These are phyloP conservation scores for Oegoconia quadripuncta DNA, from an alignment of 2,888 invertebrate genomes.

Conservation along the genomic window DNA sequence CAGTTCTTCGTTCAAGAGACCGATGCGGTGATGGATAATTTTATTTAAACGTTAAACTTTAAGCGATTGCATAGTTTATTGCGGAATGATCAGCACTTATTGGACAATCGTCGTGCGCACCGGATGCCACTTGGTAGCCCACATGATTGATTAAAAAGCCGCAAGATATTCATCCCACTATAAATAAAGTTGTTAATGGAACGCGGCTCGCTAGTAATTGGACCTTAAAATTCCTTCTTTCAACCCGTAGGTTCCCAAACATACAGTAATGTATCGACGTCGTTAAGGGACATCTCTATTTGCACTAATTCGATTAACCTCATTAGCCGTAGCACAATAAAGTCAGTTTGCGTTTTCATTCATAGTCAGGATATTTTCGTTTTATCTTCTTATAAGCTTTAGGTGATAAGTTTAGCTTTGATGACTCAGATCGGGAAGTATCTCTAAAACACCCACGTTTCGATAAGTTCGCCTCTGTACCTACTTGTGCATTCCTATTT, in stretches of 20 bases:
- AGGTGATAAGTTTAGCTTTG: no score
- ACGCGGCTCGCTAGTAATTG: constrained; percentile 62
- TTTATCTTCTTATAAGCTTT: no score
- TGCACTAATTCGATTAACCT: no score
- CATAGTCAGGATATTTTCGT: no score
- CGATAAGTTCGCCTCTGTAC: no score
- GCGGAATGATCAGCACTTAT: constrained; percentile 43
- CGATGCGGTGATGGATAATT: constrained; percentile 22
- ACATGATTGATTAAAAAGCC: constrained; percentile 73
- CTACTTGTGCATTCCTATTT: no score
- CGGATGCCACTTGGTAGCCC: constrained; percentile 55
- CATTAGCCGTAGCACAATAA: no score
- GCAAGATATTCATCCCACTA: constrained; percentile 66
- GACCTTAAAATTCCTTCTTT: constrained; percentile 61
- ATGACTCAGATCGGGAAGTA: no score
- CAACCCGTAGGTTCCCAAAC: constrained; percentile 39
- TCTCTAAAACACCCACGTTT: no score
- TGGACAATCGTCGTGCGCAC: constrained; percentile 50
- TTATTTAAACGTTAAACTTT: constrained; percentile 26
- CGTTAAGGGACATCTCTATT: no score
- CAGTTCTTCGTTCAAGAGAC: constrained; percentile 19
- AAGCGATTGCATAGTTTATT: constrained; percentile 29
- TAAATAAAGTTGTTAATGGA: constrained; percentile 73
- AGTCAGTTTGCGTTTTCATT: no score
- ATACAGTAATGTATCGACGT: no score